Evolutionary conservation across 2,113 vertebrate genomes (phyloP), one percentile per base, ranked within the genome.

Genomic region (Hemibagrus wyckioides): DNA sequence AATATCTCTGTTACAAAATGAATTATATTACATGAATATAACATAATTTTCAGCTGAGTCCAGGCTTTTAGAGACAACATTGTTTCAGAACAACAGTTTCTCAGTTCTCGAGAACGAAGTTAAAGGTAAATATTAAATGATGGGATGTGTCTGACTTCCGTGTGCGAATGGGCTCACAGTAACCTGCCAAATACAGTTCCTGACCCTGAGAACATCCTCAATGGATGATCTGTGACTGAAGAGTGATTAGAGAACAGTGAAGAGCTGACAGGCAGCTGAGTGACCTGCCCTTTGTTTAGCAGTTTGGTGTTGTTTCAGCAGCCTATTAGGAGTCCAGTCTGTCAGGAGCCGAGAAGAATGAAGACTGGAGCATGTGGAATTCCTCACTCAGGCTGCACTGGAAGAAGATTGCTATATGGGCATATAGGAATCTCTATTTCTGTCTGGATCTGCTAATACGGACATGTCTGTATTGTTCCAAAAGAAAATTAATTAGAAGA

Each of bases 221-320:
- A 1, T 61, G 57, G 48, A 33, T 36, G 75, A 67, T 48, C 73
- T 63, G 76, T 39, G 48, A 54, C 48, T 63, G 33, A 52, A 69
- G 30, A 39, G 11, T 39, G 28, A 39, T 39, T 23, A 11, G 21
- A 52, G 63, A 69, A 15, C n/a, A 69, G n/a, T 50, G 63, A 54
- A 54, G 44, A 52, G n/a, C 69, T 69, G 82, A 25, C 2, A 19
- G 41, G 21, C 10, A 6, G 48, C 82, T n/a, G 52, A 75, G 33
- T 57, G 82, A 80, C 75, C 87, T 84, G 59, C 76, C 28, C 59
- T 79, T 76, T 84, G 75, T 88, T 77, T 39, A n/a, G 81, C 44
- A 83, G 73, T 33, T 48, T 48, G 59, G 39, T 63, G 86, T 86
- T 89, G 75, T 89, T 84, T 86, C 83, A 90, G 80, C 28, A 44